These are phyloP conservation scores for Pituophis catenifer DNA, from an alignment of 2,113 vertebrate genomes.

Conservation along the genomic window DNA sequence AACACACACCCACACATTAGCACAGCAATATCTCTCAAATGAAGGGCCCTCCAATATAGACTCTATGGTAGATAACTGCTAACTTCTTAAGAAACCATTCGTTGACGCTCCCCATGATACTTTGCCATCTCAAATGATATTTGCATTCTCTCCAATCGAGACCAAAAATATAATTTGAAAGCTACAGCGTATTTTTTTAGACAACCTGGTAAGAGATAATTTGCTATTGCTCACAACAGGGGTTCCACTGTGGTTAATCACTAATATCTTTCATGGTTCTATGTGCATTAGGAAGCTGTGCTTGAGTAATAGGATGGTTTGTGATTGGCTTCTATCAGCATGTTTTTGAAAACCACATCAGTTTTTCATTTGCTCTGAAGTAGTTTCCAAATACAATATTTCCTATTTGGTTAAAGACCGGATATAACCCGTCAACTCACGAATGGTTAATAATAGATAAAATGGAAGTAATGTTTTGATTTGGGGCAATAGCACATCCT, in stretches of 20 bases:
- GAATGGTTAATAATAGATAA: slow-evolving; percentile 15
- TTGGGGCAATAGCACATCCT: not conserved
- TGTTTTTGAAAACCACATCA: not conserved
- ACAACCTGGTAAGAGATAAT: not conserved
- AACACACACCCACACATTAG: not conserved
- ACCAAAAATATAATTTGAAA: not conserved
- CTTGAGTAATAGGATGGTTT: not conserved
- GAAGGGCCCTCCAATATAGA: not conserved
- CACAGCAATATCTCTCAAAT: not conserved
- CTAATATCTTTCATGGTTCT: not conserved
- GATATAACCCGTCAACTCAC: not conserved
- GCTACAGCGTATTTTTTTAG: not conserved
- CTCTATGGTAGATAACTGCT: not conserved
- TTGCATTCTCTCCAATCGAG: not conserved
- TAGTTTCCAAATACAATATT: not conserved
- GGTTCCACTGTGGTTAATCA: not conserved
- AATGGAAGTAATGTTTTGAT: not conserved
- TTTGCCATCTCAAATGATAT: not conserved
- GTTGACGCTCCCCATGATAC: not conserved
- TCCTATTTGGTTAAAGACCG: not conserved
- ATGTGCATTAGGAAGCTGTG: not conserved
- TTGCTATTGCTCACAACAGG: not conserved
- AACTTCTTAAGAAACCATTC: not conserved
- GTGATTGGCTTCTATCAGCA: not conserved
- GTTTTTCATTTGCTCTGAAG: slow-evolving; percentile 8